A percentile compares a stretch with the other conserved stretches of the same genome.
Conservation (phyloP, 2,888 invertebrate genomes). For the Alentia gelatinosa region DNA sequence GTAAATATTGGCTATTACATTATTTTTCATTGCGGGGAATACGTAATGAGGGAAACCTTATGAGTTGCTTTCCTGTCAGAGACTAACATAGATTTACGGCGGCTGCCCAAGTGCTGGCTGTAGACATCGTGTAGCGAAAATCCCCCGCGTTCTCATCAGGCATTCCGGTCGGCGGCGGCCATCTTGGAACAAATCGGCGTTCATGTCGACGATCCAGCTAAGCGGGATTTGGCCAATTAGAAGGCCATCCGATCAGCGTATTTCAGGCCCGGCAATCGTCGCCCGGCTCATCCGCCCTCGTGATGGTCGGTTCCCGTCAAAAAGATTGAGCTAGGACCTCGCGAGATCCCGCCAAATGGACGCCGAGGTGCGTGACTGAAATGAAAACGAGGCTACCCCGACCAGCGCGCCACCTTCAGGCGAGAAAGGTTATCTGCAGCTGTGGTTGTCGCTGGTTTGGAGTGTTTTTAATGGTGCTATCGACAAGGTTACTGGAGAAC, state of each 20-base stretch:
- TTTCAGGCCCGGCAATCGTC: not conserved
- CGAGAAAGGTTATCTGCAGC: not conserved
- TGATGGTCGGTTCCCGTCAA: not conserved
- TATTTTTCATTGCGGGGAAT: no score
- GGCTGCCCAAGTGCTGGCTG: no score
- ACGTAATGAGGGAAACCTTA: no score
- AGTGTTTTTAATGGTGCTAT: not conserved
- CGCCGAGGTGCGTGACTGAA: not conserved
- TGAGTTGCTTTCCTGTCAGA: no score
- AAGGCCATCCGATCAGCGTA: conserved; percentile 5
- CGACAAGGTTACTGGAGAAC: not conserved
- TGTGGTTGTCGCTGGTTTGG: not conserved
- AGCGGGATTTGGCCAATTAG: conserved; percentile 41
- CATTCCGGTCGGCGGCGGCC: not conserved
- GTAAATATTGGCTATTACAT: no score
- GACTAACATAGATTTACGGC: no score
- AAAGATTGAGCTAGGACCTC: not conserved
- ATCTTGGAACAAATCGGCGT: not conserved
- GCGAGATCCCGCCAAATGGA: not conserved
- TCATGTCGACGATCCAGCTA: conserved; percentile 1
- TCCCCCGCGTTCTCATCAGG: not conserved
- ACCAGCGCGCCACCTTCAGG: not conserved
- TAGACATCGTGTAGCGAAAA: no score
- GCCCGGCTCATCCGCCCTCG: not conserved
- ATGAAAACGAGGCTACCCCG: not conserved